A percentile compares a stretch with the other conserved stretches of the same genome.
phyloP scores from a whole-genome alignment of 2,797 vertebrate species.

The Periophthalmus magnuspinnatus region DNA sequence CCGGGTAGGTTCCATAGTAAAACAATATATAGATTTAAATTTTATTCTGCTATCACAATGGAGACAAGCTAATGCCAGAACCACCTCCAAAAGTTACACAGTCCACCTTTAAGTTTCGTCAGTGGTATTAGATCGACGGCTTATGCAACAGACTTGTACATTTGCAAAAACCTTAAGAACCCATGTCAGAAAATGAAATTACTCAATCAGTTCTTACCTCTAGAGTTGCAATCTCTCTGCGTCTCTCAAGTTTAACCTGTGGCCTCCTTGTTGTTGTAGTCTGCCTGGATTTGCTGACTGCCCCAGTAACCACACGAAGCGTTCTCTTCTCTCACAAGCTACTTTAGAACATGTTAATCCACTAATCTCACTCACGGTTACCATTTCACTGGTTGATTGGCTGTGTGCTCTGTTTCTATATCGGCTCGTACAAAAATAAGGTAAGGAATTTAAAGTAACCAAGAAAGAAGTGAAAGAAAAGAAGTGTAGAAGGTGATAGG shows the following conservation, averaged over 20 bases:
- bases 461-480: no score
- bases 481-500: not conserved
- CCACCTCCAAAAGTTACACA: no score
- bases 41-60: no score
- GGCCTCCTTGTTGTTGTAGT: constrained; percentile 11
- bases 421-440: constrained; percentile 8
- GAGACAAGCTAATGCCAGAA: no score
- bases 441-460: not conserved
- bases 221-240: not conserved
- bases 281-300: constrained; percentile 57
- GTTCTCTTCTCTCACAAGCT: constrained; percentile 68
- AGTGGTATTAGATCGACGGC: constrained; percentile 21
- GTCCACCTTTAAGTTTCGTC: not conserved
- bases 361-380: constrained; percentile 68
- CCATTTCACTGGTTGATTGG: constrained; percentile 65
- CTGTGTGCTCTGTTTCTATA: constrained; percentile 5
- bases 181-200: not conserved
- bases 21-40: no score
- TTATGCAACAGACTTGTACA: constrained; percentile 10
- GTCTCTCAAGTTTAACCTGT: constrained; percentile 3
- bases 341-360: constrained; percentile 72
- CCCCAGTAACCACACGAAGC: constrained; percentile 34
- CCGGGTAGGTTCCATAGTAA: no score
- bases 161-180: not conserved
- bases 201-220: constrained; percentile 27